phyloP scores from a whole-genome alignment of 2,797 vertebrate genomes.

The Huso huso region DNA sequence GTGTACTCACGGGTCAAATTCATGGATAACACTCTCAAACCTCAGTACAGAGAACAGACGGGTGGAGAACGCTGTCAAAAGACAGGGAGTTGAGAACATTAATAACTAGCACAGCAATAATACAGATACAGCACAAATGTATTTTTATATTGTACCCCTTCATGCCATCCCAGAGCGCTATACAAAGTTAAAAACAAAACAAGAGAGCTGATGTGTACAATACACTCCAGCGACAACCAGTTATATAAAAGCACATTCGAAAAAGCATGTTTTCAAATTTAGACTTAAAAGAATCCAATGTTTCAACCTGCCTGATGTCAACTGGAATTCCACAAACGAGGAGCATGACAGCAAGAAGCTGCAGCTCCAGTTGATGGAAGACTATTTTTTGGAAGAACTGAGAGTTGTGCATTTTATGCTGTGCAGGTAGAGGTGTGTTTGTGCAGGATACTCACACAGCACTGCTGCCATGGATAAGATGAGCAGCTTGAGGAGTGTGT shows the following conservation, averaged over 20 bases:
- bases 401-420: not conserved
- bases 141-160: no score
- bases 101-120: not conserved
- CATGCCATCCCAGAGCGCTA: no score
- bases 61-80: slow-evolving; percentile 82
- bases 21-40: slow-evolving; percentile 98
- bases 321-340: no score
- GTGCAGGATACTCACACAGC: slow-evolving; percentile 75
- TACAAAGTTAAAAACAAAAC: no score
- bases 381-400: no score
- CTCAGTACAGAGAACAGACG: slow-evolving; percentile 92
- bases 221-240: no score
- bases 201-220: not conserved
- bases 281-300: no score
- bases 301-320: no score
- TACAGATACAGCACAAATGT: not conserved
- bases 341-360: no score
- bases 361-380: no score
- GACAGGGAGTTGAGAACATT: slow-evolving; percentile 4
- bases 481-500: slow-evolving; percentile 96
- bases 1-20: slow-evolving; percentile 93
- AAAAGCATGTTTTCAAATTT: no score
- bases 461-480: slow-evolving; percentile 96
- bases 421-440: not conserved
- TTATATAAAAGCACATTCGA: no score